phyloP scores from a whole-genome alignment of 2,888 invertebrate species.

The Blastobasis lacticolella region DNA sequence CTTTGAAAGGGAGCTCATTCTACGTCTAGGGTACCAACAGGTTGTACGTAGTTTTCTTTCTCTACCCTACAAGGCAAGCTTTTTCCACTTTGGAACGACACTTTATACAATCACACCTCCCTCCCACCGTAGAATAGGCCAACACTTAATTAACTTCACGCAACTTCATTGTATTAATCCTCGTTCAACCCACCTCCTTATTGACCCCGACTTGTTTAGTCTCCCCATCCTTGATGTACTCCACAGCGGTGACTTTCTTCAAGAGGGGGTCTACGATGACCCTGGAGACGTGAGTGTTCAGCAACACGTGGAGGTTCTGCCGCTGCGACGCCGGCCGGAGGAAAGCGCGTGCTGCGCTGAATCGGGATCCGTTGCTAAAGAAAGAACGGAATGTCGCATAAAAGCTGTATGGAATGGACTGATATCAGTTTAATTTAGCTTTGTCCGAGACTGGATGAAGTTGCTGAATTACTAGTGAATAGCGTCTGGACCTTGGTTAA shows the following conservation, averaged over 20 bases:
- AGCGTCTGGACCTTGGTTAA: too few relatives aligned
- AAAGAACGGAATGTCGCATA: too few relatives aligned
- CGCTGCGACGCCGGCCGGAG: slow-evolving; percentile 74
- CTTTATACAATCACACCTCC: too few relatives aligned
- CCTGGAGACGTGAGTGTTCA: slow-evolving; percentile 76
- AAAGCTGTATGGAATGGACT: too few relatives aligned
- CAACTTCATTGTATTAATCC: not conserved
- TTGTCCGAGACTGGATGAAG: not conserved
- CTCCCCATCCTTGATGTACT: slow-evolving; percentile 71
- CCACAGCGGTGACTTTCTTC: slow-evolving; percentile 74
- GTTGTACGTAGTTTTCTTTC: too few relatives aligned
- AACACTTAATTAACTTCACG: too few relatives aligned
- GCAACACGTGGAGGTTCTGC: slow-evolving; percentile 74
- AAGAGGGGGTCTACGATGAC: slow-evolving; percentile 63
- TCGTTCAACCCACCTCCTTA: slow-evolving; percentile 56
- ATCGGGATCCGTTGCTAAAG: slow-evolving; percentile 73
- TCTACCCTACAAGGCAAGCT: not conserved
- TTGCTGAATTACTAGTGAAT: not conserved
- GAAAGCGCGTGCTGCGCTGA: slow-evolving; percentile 76
- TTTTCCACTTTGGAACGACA: too few relatives aligned
- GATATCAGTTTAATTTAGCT: too few relatives aligned
- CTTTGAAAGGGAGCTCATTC: too few relatives aligned
- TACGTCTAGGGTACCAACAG: not conserved
- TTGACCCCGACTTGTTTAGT: slow-evolving; percentile 58
- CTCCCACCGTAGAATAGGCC: too few relatives aligned